Evolutionary conservation across 2,113 vertebrate species (phyloP), one percentile per base, ranked within the genome.

Genomic region (Ursus arctos): DNA sequence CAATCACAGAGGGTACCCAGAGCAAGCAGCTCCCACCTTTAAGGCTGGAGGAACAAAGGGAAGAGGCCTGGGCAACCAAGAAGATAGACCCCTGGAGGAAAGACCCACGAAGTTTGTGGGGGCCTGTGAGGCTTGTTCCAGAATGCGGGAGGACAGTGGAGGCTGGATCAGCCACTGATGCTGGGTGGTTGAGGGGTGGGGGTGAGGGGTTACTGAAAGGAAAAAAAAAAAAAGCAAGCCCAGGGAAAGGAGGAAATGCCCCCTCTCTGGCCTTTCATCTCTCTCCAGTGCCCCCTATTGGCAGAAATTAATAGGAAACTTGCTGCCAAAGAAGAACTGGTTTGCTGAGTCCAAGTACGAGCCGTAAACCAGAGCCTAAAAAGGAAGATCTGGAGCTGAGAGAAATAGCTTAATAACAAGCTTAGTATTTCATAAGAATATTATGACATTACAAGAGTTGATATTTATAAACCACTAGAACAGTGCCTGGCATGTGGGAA

Each of bases 391-490:
- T 76, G 31, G 21, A 85, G 10, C 16, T 53, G 67, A 84, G 12
- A 63, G 15, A 83, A 96, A 53, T 40, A 26, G 12, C 15, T 74
- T 90, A 59, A n/a, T 72, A 74, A 36, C 24, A 47, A 95, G 22
- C 5, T 89, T 59, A 28, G 43, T 28, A 40, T 69, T 76, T 84
- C 33, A 93, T 9, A 81, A 84, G 65, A 85, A 51, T 84, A 28
- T 51, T 16, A 43, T 67, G 15, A 86, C 71, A 51, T 26, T 85
- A 69, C 71, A 8, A 88, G 67, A 95, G 59, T 67, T 80, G 13
- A 33, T 43, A 22, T 81, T 95, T 95, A 71, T 85, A 76, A 81
- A 84, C 55, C 24, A 28, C 43, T 79, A 89, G 49, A 93, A 86
- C 11, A 61, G 24, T 72, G 43, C 7, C 72, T 79, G 47, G 49